These are phyloP conservation scores for Hyperoplus immaculatus DNA, from an alignment of 2,797 vertebrate species.

Conservation along the genomic window DNA sequence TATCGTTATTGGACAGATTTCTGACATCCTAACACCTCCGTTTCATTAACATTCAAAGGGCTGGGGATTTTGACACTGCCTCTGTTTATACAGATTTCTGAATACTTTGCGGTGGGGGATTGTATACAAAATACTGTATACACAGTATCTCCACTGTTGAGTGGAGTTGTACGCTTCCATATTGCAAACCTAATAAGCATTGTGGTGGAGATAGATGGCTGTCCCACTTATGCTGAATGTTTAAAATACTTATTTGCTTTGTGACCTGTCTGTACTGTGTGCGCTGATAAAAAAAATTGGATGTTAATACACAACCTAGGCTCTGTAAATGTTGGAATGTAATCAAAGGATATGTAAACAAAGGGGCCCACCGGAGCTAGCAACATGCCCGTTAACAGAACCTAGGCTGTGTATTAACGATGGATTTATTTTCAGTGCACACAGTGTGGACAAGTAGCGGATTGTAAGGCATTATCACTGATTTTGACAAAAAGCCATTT, in stretches of 20 bases:
- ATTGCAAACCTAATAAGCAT: slow-evolving; percentile 42
- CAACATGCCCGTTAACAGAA: too few species aligned
- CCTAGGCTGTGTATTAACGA: too few species aligned
- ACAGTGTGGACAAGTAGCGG: too few species aligned
- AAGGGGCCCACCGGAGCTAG: too few species aligned
- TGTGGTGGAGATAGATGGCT: slow-evolving; percentile 23
- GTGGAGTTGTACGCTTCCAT: slow-evolving; percentile 56
- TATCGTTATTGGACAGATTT: slow-evolving; percentile 89
- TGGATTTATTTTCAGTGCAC: too few species aligned
- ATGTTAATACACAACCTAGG: too few species aligned
- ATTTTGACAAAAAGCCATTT: too few species aligned
- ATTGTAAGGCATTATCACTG: too few species aligned
- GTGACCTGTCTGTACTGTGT: background rate
- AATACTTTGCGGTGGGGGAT: slow-evolving; percentile 76
- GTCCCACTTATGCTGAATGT: slow-evolving; percentile 17
- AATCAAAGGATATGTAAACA: too few species aligned
- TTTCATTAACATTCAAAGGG: slow-evolving; percentile 86
- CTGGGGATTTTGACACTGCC: slow-evolving; percentile 83
- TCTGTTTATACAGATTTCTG: slow-evolving; percentile 83
- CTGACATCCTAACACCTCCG: slow-evolving; percentile 86
- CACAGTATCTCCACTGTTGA: slow-evolving; percentile 63
- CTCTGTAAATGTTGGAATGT: too few species aligned
- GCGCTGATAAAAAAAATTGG: too few species aligned
- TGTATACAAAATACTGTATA: slow-evolving; percentile 72
- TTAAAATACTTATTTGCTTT: slow-evolving; percentile 20